A percentile compares a stretch with the other conserved stretches of the same genome.
Conservation (phyloP, 2,888 invertebrate genomes). For the Eupithecia inturbata region DNA sequence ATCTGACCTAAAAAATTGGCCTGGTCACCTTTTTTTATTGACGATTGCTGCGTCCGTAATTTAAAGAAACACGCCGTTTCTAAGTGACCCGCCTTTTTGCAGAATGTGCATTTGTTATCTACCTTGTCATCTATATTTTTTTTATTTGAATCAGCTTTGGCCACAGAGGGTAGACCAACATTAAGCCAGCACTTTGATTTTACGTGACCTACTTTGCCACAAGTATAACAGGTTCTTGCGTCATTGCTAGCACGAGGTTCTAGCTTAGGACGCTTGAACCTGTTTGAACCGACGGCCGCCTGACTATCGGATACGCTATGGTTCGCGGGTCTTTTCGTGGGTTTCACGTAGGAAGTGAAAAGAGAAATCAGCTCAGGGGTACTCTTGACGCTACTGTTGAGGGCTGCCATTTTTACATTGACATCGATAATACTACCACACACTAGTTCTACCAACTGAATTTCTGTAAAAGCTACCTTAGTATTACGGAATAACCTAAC, state of each 20-base stretch:
- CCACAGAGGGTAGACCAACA: too few relatives aligned
- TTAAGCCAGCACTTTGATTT: background rate
- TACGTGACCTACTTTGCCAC: background rate
- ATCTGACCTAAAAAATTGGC: background rate
- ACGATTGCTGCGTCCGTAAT: background rate
- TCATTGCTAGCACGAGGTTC: background rate
- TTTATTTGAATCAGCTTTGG: background rate
- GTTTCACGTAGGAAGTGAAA: constrained; percentile 7
- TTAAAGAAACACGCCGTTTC: background rate
- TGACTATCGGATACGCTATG: background rate
- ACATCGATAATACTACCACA: constrained; percentile 23
- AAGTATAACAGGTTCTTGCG: background rate
- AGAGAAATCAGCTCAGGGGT: background rate
- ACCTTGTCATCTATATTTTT: background rate
- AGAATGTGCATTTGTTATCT: background rate
- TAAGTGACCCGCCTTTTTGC: background rate
- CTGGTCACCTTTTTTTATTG: background rate
- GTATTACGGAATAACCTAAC: constrained; percentile 11
- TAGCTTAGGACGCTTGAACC: too few relatives aligned
- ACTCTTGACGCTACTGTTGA: background rate
- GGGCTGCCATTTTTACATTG: constrained; percentile 17
- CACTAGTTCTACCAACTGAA: constrained; percentile 16
- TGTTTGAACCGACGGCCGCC: too few relatives aligned
- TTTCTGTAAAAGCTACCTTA: constrained; percentile 19
- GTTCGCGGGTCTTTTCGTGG: background rate